Base-by-base conservation (phyloP, 2,888 invertebrate genomes). In the Acheta domesticus region DNA sequence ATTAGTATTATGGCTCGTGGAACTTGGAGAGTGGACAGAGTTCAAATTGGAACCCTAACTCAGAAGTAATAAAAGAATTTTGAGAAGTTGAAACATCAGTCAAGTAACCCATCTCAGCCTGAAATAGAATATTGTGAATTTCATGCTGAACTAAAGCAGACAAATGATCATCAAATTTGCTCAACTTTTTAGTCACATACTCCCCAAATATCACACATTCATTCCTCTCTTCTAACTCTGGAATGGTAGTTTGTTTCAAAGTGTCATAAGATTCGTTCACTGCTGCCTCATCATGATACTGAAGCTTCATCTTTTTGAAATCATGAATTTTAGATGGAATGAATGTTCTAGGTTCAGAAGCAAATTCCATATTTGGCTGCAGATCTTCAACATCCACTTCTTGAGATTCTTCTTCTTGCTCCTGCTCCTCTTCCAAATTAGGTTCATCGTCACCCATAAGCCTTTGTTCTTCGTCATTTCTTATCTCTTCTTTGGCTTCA, bases 201-300 rank as follows among this genome's bases (percentile, higher is more conserved):
- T 62, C 62, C n/a, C 62, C 62, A 62, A 62, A 62, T 62, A 62
- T 62, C n/a, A n/a, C 14, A n/a, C n/a, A 62, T n/a, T 62, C 62
- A 62, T 62, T 62, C n/a, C 62, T 62, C n/a, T 62, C 62, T 62
- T 14, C 14, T 19, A 62, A 62, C 14, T 62, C 62, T 19, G 16
- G 14, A 19, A 19, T 14, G n/a, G 62, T 62, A 62, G 62, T 19
- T n/a, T n/a, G 62, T 14, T 14, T 62, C 16, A 62, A 62, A n/a
- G n/a, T n/a, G 12, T 62, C 16, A 5, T 19, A 62, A 62, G n/a
- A 19, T 14, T 62, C n/a, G 5, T 62, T n/a, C 16, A 62, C n/a
- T 19, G 16, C 62, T 62, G n/a, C 16, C 14, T n/a, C n/a, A 14
- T 62, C 62, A 12, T 8, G 62, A 62, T 14, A 62, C n/a, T 62